phyloP scores from a whole-genome alignment of 1,140 invertebrate species.

The Rhagoletis zephyria region DNA sequence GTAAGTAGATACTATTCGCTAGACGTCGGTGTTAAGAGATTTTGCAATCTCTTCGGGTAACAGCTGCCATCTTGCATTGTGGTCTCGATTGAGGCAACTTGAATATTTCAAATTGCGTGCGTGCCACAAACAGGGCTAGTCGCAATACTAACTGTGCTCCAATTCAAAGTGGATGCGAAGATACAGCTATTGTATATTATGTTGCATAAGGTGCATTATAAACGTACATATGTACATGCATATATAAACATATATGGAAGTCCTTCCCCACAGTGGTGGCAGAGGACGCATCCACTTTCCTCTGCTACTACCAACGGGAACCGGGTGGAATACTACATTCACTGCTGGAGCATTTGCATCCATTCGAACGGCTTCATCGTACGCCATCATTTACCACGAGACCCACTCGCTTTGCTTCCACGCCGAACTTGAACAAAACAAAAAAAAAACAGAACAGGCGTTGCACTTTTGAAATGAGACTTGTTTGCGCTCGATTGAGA shows the following conservation, averaged over 20 bases:
- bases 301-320: too few relatives aligned
- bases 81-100: conserved; percentile 9
- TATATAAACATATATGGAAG: background rate
- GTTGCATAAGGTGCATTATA: background rate
- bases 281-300: too few relatives aligned
- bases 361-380: too few relatives aligned
- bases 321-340: too few relatives aligned
- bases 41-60: background rate
- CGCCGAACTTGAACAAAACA: too few relatives aligned
- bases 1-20: background rate
- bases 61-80: conserved; percentile 32
- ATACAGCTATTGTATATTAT: background rate
- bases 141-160: background rate
- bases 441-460: too few relatives aligned
- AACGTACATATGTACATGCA: background rate
- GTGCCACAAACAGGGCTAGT: background rate
- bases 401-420: too few relatives aligned
- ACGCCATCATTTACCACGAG: too few relatives aligned
- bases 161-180: background rate
- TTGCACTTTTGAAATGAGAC: too few relatives aligned
- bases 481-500: too few relatives aligned
- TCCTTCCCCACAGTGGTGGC: too few relatives aligned
- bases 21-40: background rate
- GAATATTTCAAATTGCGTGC: conserved; percentile 39
- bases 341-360: too few relatives aligned